Evolutionary conservation across 2,113 vertebrate genomes (phyloP), one percentile per base, ranked within the genome.

Genomic region (Aplodontia rufa): DNA sequence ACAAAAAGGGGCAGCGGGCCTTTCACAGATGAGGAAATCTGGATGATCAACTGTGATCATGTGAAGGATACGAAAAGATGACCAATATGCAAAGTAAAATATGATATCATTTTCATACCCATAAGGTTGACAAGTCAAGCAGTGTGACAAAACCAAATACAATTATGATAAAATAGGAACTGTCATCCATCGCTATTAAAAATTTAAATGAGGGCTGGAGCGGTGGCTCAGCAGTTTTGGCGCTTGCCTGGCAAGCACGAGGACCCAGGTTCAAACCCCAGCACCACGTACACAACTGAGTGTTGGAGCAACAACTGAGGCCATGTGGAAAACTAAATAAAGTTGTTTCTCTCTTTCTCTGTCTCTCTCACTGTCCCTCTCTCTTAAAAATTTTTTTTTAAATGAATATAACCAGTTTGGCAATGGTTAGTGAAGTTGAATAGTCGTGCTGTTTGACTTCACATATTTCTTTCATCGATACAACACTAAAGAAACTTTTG

Each of bases 11-110:
- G 1, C 37, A 69, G 45, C 10, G 79, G 17, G 14, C 1, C 11
- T 96, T 94, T 72, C 26, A 87, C 37, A 83, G 85, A 78, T 83
- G 24, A 71, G n/a, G 62, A 95, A 94, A 90, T 0, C 32, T 79
- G 17, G 62, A 79, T 60, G 20, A 60, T 92, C 75, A 87, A 90
- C 45, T n/a, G n/a, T n/a, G 81, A 96, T 58, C 5, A 55, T 82
- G 14, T 47, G 81, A 81, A 92, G 45, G 5, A n/a, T 35, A 86
- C 53, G 45, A 94, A 90, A 87, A 76, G 22, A 92, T 83, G 55
- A n/a, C 71, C 49, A 92, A 76, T 84, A 90, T 26, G 17, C 64
- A 75, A 96, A 90, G 87, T 83, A 72, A 90, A 95, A 72, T 72
- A 69, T 62, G 1, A 58, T 82, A 69, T 62, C 2, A 58, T 82